Evolutionary conservation across 2,113 vertebrate species (phyloP), one percentile per base, ranked within the genome.

Genomic region (Microtus oregoni): DNA sequence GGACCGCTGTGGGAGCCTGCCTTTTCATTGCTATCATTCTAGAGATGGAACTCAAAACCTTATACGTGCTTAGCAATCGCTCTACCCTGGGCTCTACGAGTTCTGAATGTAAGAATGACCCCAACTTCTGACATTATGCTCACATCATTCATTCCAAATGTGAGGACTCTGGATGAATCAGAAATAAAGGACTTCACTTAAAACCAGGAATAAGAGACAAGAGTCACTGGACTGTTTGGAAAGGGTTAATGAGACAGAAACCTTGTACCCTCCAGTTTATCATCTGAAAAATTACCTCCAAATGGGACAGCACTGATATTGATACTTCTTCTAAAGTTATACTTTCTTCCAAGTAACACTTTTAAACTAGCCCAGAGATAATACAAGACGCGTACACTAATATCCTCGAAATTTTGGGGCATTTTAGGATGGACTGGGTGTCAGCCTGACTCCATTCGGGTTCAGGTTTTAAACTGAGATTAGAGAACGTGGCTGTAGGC

Each of bases 321-420:
- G 50, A 55, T 68, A 73, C 70, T 5, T 87, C 28, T 87, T 88
- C 24, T 89, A 82, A 41, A 97, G 22, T 82, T 95, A 70, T 8
- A 52, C n/a, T 73, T 30, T 86, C 10, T 93, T 95, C 52, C 6
- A 52, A 94, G 26, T 73, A 63, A 76, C 1, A 15, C 65, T 78
- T 89, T 83, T 38, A 91, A 94, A 79, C 15, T 55, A 95, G 67
- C 17, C 90, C 44, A 61, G 82, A 82, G 67, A 35, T 55, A 77
- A 47, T 14, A 35, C 15, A 68, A 78, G 63, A 58, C 75, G n/a
- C 67, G 35, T 30, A 20, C 47, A 75, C 47, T n/a, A 7, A 82
- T 20, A 8, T 28, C 20, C 17, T 35, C 92, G 79, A 41, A 35
- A 38, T 87, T 94, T 76, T 32, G 30, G 30, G 32, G 4, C 20